These are phyloP conservation scores for Harmothoe impar DNA, from an alignment of 2,888 invertebrate species.

Conservation along the genomic window DNA sequence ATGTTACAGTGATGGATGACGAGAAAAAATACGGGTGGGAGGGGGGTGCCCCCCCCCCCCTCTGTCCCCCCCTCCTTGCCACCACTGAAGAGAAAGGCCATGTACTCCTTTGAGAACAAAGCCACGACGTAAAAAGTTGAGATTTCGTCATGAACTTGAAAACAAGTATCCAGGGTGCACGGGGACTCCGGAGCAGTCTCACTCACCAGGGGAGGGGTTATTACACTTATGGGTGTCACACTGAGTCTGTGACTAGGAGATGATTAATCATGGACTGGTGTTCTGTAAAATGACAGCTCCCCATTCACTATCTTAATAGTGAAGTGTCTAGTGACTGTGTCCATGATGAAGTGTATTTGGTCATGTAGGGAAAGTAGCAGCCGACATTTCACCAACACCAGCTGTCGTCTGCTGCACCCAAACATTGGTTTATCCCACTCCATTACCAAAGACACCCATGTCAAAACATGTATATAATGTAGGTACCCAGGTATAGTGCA, in stretches of 20 bases:
- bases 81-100: not conserved
- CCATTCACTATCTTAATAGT: too few relatives aligned
- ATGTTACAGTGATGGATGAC: constrained; percentile 35
- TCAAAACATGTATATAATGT: not conserved
- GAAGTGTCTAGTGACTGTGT: too few relatives aligned
- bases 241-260: too few relatives aligned
- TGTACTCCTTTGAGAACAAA: not conserved
- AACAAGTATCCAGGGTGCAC: not conserved
- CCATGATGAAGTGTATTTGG: too few relatives aligned
- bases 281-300: too few relatives aligned
- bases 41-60: not conserved
- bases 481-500: too few relatives aligned
- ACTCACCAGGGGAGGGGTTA: too few relatives aligned
- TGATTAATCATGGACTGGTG: too few relatives aligned
- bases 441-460: not conserved
- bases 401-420: not conserved
- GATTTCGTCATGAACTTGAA: not conserved
- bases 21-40: not conserved
- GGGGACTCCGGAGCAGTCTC: too few relatives aligned
- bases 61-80: not conserved
- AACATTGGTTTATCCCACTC: constrained; percentile 16
- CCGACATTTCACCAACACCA: too few relatives aligned
- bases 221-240: too few relatives aligned
- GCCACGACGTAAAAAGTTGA: not conserved
- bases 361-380: too few relatives aligned